Evolutionary conservation across 2,797 vertebrate genomes (phyloP).

Genomic region (Cichlasoma orientale): DNA sequence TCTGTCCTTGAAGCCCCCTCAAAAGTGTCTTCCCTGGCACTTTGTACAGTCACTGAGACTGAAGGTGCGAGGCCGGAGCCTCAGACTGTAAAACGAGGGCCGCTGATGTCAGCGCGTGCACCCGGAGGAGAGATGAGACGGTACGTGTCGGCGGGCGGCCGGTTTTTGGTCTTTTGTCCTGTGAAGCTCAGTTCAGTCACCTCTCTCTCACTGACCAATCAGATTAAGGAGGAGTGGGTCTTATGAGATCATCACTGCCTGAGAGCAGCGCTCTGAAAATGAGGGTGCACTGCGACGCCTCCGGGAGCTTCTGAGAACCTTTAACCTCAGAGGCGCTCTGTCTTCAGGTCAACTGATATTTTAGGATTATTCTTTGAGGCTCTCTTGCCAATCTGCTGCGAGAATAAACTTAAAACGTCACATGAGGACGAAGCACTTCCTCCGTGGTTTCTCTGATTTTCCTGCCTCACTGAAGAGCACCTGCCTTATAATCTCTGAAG

Average conservation of each 20-base stretch:
- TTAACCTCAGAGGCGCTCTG: fast-evolving
- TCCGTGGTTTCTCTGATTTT: not conserved
- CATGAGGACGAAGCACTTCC: not conserved
- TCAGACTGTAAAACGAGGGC: not conserved
- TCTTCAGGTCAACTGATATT: not conserved
- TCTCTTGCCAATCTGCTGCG: not conserved
- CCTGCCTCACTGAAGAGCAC: not conserved
- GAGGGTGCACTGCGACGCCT: not conserved
- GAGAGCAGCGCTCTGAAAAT: not conserved
- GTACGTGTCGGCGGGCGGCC: not conserved
- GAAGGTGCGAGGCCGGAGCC: not conserved
- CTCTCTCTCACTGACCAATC: not conserved
- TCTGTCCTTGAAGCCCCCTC: not conserved
- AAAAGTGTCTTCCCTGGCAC: not conserved
- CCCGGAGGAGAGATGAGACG: not conserved
- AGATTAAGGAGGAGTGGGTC: not conserved
- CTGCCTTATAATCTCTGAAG: too few relatives aligned
- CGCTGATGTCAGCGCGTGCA: not conserved
- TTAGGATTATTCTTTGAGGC: not conserved
- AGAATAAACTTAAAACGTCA: not conserved
- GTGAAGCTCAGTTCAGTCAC: not conserved
- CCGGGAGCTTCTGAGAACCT: not conserved
- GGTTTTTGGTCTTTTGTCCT: not conserved
- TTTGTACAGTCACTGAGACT: not conserved
- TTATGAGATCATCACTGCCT: not conserved